Percentiles rank a stretch among this genome's conserved stretches.
Conservation (phyloP, 2,113 vertebrate genomes). For the Ageneiosus marmoratus region DNA sequence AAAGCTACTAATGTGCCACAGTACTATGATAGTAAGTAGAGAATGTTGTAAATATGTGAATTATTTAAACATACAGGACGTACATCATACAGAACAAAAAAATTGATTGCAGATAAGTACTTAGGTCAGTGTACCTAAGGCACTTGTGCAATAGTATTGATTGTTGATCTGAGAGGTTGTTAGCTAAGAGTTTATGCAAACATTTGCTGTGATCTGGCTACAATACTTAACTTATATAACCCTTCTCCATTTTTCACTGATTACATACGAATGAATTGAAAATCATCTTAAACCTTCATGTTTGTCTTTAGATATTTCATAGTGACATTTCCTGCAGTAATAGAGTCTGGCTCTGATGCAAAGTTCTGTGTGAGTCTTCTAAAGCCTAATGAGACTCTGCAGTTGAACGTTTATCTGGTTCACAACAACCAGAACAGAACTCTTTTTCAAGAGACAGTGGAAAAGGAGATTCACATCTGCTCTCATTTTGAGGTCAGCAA, state of each 20-base stretch:
- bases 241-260: not conserved
- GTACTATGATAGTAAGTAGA: not conserved
- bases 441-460: conserved; percentile 35
- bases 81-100: not conserved
- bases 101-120: not conserved
- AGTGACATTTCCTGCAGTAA: conserved; percentile 66
- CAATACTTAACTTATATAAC: not conserved
- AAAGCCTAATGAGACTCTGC: conserved; percentile 61
- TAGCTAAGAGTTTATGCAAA: not conserved
- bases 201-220: not conserved
- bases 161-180: not conserved
- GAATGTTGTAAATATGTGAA: not conserved
- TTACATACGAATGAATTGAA: not conserved
- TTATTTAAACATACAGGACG: not conserved
- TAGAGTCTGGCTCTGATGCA: conserved; percentile 62
- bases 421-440: conserved; percentile 14
- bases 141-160: conserved; percentile 24
- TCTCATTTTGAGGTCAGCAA: conserved; percentile 56
- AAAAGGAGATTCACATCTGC: conserved; percentile 58
- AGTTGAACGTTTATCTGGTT: conserved; percentile 59
- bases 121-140: conserved; percentile 1
- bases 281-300: not conserved
- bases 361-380: conserved; percentile 65
- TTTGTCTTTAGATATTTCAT: conserved; percentile 50
- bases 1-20: not conserved